phyloP scores from a whole-genome alignment of 1,140 invertebrate genomes.

The Papilio polytes region DNA sequence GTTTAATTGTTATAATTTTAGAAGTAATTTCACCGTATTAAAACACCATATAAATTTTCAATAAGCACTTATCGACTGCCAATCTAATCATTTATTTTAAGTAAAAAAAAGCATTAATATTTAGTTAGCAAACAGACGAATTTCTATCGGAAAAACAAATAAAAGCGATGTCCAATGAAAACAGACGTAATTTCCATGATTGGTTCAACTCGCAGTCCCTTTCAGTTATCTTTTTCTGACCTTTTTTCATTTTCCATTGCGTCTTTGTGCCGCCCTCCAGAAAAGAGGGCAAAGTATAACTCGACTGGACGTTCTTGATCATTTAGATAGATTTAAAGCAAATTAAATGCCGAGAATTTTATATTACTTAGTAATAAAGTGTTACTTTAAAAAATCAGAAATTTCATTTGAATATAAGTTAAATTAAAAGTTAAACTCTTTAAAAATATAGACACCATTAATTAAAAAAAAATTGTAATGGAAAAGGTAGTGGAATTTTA shows the following conservation, averaged over 20 bases:
- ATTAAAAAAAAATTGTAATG: too few species aligned
- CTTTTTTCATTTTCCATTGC: slow-evolving; percentile 74
- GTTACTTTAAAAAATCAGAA: too few species aligned
- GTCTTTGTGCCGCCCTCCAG: slow-evolving; percentile 77
- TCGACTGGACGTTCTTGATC: slow-evolving; percentile 54
- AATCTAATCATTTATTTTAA: too few species aligned
- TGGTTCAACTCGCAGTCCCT: slow-evolving; percentile 63
- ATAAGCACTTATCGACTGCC: background rate
- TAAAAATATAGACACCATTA: too few species aligned
- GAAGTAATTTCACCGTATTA: background rate
- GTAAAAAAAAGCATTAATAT: background rate
- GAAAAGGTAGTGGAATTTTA: too few species aligned
- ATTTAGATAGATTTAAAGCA: slow-evolving; percentile 45
- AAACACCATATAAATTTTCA: background rate
- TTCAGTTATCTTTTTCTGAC: slow-evolving; percentile 75
- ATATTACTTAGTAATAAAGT: too few species aligned
- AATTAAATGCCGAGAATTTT: background rate
- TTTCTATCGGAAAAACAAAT: slow-evolving; percentile 40
- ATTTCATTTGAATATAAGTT: too few species aligned
- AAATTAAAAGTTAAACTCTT: too few species aligned
- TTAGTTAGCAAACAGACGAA: background rate
- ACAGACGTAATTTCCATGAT: slow-evolving; percentile 74
- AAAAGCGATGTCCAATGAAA: slow-evolving; percentile 45
- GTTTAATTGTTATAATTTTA: background rate
- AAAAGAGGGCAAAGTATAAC: slow-evolving; percentile 66